phyloP scores from a whole-genome alignment of 2,888 invertebrate species.

The Aethes cnicana region DNA sequence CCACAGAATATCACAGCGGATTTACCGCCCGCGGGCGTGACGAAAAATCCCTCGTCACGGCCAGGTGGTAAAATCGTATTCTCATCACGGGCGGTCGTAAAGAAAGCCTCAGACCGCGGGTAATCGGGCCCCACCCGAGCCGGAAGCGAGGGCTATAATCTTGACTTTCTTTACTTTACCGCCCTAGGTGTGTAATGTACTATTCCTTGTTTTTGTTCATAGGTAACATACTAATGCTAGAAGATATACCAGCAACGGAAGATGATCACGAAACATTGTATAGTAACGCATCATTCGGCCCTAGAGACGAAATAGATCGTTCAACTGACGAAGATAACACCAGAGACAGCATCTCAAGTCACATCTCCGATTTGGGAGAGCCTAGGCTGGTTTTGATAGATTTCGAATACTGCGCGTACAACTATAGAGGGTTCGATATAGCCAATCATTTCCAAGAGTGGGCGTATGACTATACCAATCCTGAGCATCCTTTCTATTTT shows the following conservation, averaged over 20 bases:
- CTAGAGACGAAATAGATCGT: too few species aligned
- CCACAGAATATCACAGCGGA: too few species aligned
- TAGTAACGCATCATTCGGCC: conserved; percentile 36
- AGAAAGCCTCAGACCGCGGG: too few species aligned
- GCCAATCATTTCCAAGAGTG: conserved; percentile 98
- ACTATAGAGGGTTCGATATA: conserved; percentile 93
- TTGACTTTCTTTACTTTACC: too few species aligned
- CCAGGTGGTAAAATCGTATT: too few species aligned
- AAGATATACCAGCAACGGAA: conserved; percentile 47
- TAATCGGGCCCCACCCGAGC: too few species aligned
- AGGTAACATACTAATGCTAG: conserved; percentile 82
- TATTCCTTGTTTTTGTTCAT: conserved; percentile 3
- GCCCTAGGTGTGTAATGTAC: too few species aligned
- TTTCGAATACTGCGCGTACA: conserved; percentile 97
- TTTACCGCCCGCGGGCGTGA: too few species aligned
- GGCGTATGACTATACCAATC: conserved; percentile 93
- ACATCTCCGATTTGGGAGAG: conserved; percentile 69
- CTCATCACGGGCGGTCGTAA: too few species aligned
- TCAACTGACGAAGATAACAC: conserved; percentile 65
- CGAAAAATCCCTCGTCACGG: too few species aligned
- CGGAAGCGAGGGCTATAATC: too few species aligned
- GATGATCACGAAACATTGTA: conserved; percentile 48
- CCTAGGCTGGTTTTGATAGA: conserved; percentile 91
- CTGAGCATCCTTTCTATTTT: conserved; percentile 89
- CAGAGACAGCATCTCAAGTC: conserved; percentile 58